Evolutionary conservation across 2,888 invertebrate species (phyloP).

Genomic region (Flexamia atlantica): DNA sequence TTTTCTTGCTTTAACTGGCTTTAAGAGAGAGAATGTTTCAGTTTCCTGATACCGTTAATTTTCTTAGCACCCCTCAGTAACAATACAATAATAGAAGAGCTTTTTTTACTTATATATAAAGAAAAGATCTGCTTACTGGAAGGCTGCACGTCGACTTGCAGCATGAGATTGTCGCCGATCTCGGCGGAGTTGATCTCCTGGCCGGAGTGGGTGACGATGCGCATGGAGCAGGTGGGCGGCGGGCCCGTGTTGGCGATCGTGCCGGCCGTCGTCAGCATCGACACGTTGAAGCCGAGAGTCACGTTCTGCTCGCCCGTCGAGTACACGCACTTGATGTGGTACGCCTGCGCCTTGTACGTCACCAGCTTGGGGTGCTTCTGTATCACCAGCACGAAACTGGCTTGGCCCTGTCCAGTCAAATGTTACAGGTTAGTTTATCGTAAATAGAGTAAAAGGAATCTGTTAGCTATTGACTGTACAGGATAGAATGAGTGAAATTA

Average conservation of each 20-base stretch:
- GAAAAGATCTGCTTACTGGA: slow-evolving; percentile 74
- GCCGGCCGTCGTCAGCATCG: slow-evolving; percentile 96
- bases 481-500: too few species aligned
- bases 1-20: too few species aligned
- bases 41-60: too few species aligned
- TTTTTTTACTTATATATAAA: too few species aligned
- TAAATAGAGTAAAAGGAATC: too few species aligned
- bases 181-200: slow-evolving; percentile 94
- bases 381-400: slow-evolving; percentile 95
- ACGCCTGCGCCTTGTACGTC: slow-evolving; percentile 96
- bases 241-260: slow-evolving; percentile 97
- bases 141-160: slow-evolving; percentile 91
- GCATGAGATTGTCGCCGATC: slow-evolving; percentile 92
- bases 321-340: slow-evolving; percentile 97
- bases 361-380: slow-evolving; percentile 98
- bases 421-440: not conserved
- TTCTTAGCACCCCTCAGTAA: too few species aligned
- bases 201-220: slow-evolving; percentile 91
- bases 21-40: too few species aligned
- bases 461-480: too few species aligned
- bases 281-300: slow-evolving; percentile 95
- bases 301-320: slow-evolving; percentile 96
- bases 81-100: too few species aligned
- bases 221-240: slow-evolving; percentile 95
- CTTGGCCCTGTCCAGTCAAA: slow-evolving; percentile 82